Evolutionary conservation across 2,797 vertebrate species (phyloP), one percentile per base, ranked within the genome.

Genomic region (Lemur catta): DNA sequence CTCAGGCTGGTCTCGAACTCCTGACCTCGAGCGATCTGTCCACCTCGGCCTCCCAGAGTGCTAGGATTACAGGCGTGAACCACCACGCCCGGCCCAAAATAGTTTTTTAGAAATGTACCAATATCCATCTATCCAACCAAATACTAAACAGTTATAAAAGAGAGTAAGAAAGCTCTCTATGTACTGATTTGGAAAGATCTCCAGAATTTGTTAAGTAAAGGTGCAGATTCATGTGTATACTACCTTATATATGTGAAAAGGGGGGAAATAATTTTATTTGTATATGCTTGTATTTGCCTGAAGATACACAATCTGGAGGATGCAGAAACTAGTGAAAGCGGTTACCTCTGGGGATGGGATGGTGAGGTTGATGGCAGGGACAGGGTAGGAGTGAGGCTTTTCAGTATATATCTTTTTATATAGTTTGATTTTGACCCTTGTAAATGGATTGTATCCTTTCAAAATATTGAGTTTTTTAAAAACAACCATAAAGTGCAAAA

Each of bases 151-250:
- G n/a, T 35, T 90, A 57, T 95, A 87, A 95, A 96, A 94, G 63
- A 97, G 26, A 93, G 84, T 84, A 82, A 97, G 78, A 55, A 91
- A 97, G 10, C n/a, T 91, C 10, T 96, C 35, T 96, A 22, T 95
- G 6, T 95, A 95, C 75, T 89, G 13, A 84, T 92, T 96, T 94
- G 38, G 80, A 93, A 97, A 84, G 33, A 91, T 52, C 26, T 89
- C 65, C 48, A 98, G 89, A 93, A 96, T 93, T 96, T 95, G 24
- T 91, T 46, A 94, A 85, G 26, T 95, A 79, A 89, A 95, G 13
- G 35, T 92, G 2, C 50, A 94, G 20, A 93, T 69, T n/a, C 0
- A 0, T 95, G 18, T 91, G 9, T 96, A 75, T 89, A 10, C 35
- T 89, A 65, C 69, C 28, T 94, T 94, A 55, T 75, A 15, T 79